Conservation (phyloP, 2,888 invertebrate species). For the Pandemis corylana region DNA sequence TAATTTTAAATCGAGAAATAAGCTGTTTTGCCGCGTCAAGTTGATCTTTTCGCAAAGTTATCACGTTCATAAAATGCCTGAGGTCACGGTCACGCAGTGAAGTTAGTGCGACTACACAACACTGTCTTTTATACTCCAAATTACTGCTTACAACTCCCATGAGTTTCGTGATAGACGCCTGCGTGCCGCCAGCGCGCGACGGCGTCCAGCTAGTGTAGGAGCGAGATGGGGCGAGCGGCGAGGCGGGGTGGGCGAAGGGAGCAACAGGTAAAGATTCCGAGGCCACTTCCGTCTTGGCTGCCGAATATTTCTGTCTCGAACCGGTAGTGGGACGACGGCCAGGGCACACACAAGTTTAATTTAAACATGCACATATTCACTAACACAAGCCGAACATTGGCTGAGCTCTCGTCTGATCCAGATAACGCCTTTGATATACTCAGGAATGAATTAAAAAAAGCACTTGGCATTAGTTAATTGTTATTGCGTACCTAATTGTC, state of each 20-base stretch:
- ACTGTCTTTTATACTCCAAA: conserved; percentile 78
- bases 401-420: conserved; percentile 52
- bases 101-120: conserved; percentile 70
- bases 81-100: conserved; percentile 75
- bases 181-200: conserved; percentile 62
- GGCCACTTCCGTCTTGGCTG: conserved; percentile 85
- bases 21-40: neutral
- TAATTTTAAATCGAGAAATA: neutral
- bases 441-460: conserved; percentile 6
- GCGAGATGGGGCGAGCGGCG: conserved; percentile 68
- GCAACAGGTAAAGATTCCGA: conserved; percentile 86
- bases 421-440: conserved; percentile 35
- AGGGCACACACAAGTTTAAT: conserved; percentile 68
- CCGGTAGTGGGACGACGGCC: conserved; percentile 84
- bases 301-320: conserved; percentile 85
- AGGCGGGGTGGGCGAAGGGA: conserved; percentile 80
- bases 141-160: conserved; percentile 76
- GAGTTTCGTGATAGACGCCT: conserved; percentile 56
- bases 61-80: conserved; percentile 50
- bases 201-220: conserved; percentile 56
- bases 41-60: conserved; percentile 42
- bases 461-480: neutral
- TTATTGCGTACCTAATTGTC: neutral
- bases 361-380: conserved; percentile 50
- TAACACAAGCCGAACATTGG: conserved; percentile 55